Base-by-base conservation (phyloP, 2,888 invertebrate species). In the Acrocyrtus sp. region DNA sequence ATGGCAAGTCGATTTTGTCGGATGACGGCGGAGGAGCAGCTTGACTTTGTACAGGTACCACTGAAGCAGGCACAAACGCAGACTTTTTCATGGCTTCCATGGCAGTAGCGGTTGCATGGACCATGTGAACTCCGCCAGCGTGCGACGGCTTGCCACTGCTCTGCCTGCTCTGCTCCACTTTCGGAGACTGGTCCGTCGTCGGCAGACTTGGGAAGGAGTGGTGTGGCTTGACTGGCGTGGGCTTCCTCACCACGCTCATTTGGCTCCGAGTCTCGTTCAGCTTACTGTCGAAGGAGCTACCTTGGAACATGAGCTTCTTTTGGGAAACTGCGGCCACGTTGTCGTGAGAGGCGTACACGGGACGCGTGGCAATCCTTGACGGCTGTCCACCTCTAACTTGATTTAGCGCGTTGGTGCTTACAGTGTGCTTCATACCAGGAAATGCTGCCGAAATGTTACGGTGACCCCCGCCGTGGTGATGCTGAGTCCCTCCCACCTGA, bases 31-130 rank as follows among this genome's bases (percentile, higher is more conserved):
- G n/a, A n/a, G n/a, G n/a, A n/a, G n/a, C n/a, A n/a, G n/a, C n/a
- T n/a, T n/a, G n/a, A n/a, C n/a, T n/a, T n/a, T 69, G 53, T 1
- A 15, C 10, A 21, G 4, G 41, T 19, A 29, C 19, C 15, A 48
- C 29, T 3, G 68, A 29, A 26, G 72, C 27, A 43, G 72, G 72
- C 34, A 57, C 74, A 47, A 75, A 77, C 2, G 65, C 66, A 19
- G 72, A 61, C 27, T 74, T 65, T 56, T 75, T 74, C 79, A 81
- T 78, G 0, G 80, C 81, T 63, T 81, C 78, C 54, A 80, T 54
- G 8, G 81, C 81, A 12, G 76, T 75, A 2, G 79, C 77, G 3
- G 81, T 81, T 4, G 81, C 81, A 66, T 80, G 80, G 2, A 81
- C 76, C 75, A 80, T 81, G 39, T 81, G 81, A 22, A 81, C 81